These are phyloP conservation scores for Spilosoma lubricipeda DNA, from an alignment of 2,888 invertebrate genomes.

Conservation along the genomic window DNA sequence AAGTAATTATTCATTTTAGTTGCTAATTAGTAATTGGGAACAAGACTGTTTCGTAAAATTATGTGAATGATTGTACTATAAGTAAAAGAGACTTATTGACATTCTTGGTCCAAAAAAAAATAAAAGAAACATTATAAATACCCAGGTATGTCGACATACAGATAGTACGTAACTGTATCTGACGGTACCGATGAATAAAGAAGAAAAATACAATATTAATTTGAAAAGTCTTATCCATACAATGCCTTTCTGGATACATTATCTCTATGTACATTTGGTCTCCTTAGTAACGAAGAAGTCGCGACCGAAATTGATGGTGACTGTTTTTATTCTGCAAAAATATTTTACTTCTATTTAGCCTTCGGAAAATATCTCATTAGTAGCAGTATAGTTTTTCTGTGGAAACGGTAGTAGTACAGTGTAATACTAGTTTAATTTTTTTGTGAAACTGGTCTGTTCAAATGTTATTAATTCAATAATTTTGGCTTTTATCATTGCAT, in stretches of 20 bases:
- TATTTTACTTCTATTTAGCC: slow-evolving; percentile 35
- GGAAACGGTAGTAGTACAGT: background rate
- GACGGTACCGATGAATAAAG: too few relatives aligned
- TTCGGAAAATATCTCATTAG: slow-evolving; percentile 28
- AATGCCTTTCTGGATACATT: slow-evolving; percentile 32
- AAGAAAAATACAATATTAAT: background rate
- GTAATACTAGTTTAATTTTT: background rate
- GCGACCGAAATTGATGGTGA: slow-evolving; percentile 60
- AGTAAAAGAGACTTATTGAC: too few relatives aligned
- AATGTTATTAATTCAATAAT: background rate
- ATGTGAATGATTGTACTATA: too few relatives aligned
- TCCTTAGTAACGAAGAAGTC: slow-evolving; percentile 56
- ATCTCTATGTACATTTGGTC: slow-evolving; percentile 57
- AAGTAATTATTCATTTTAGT: too few relatives aligned
- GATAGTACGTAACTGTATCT: too few relatives aligned
- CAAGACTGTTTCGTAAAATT: too few relatives aligned
- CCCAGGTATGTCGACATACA: too few relatives aligned
- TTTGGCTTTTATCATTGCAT: background rate
- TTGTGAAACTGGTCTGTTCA: background rate
- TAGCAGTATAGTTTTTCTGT: slow-evolving; percentile 23
- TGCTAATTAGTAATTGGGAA: too few relatives aligned
- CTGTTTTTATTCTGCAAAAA: slow-evolving; percentile 41
- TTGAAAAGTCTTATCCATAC: background rate
- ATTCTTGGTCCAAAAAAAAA: too few relatives aligned
- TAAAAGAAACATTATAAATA: too few relatives aligned